Conservation (phyloP, 2,113 vertebrate species). For the Seriola dumerili region DNA sequence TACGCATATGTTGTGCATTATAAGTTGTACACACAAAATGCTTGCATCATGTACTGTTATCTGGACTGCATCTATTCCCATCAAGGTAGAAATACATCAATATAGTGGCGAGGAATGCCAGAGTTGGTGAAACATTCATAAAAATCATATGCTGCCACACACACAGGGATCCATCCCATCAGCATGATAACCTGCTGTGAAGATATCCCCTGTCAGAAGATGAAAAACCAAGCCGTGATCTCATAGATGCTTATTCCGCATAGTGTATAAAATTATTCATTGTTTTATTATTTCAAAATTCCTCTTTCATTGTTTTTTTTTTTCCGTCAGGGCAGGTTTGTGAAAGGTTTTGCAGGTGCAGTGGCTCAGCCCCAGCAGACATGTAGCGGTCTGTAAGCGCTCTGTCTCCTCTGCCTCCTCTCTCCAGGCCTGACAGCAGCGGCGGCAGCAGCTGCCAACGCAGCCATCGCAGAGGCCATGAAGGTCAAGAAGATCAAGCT, state of each 20-base stretch:
- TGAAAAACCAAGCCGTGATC: constrained; percentile 70
- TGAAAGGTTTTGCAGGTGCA: constrained; percentile 67
- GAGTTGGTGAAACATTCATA: constrained; percentile 68
- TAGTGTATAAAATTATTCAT: constrained; percentile 75
- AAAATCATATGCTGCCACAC: constrained; percentile 69
- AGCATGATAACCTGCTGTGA: constrained; percentile 74
- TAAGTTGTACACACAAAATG: constrained; percentile 57
- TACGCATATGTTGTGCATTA: neutral
- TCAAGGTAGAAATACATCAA: constrained; percentile 73
- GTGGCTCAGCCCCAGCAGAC: constrained; percentile 69
- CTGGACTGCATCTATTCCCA: constrained; percentile 77
- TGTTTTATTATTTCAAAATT: constrained; percentile 71
- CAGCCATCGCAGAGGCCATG: constrained; percentile 99
- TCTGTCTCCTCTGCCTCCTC: constrained; percentile 66
- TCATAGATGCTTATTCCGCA: constrained; percentile 62
- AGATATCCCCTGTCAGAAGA: constrained; percentile 71
- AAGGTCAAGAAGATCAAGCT: constrained; percentile 99
- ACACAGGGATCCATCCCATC: constrained; percentile 69
- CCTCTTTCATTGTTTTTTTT: constrained; percentile 33
- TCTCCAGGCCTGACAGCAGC: constrained; percentile 95
- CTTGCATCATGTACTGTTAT: constrained; percentile 75
- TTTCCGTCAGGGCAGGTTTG: constrained; percentile 45
- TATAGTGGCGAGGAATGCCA: constrained; percentile 38
- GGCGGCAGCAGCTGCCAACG: constrained; percentile 96
- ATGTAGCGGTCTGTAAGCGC: constrained; percentile 67